phyloP scores from a whole-genome alignment of 2,888 invertebrate species.

The Frankliniella intonsa region DNA sequence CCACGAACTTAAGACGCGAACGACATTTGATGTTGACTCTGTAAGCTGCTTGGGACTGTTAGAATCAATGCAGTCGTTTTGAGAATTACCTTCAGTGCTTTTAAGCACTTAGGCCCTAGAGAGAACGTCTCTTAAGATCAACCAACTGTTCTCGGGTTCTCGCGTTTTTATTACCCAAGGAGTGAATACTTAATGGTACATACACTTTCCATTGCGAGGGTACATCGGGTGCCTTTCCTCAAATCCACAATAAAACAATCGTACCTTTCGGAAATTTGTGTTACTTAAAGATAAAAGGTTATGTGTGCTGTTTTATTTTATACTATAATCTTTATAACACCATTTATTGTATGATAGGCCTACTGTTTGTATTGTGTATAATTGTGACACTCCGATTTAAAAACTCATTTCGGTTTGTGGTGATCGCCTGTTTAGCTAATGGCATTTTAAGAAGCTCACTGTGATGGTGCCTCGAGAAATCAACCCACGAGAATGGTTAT shows the following conservation, averaged over 20 bases:
- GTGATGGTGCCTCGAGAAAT: constrained; percentile 19
- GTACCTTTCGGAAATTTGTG: background rate
- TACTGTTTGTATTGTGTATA: constrained; percentile 21
- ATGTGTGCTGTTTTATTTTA: constrained; percentile 19
- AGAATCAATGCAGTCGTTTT: background rate
- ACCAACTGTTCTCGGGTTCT: too few species aligned
- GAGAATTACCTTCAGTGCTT: background rate
- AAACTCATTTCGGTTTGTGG: background rate
- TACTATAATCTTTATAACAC: constrained; percentile 9
- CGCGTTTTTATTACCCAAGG: too few species aligned
- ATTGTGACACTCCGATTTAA: background rate
- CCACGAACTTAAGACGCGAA: background rate
- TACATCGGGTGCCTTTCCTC: background rate
- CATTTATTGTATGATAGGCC: constrained; percentile 20
- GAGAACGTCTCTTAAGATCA: background rate
- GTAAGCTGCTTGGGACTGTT: constrained; percentile 19
- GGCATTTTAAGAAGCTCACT: constrained; percentile 1
- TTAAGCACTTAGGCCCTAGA: background rate
- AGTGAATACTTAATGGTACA: background rate
- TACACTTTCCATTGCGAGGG: background rate
- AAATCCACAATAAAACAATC: background rate
- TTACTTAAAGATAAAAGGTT: background rate
- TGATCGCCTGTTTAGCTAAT: background rate
- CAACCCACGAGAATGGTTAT: background rate
- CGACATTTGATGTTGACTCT: constrained; percentile 22